Conservation (phyloP, 2,888 invertebrate genomes). For the Glaucopsyche alexis region DNA sequence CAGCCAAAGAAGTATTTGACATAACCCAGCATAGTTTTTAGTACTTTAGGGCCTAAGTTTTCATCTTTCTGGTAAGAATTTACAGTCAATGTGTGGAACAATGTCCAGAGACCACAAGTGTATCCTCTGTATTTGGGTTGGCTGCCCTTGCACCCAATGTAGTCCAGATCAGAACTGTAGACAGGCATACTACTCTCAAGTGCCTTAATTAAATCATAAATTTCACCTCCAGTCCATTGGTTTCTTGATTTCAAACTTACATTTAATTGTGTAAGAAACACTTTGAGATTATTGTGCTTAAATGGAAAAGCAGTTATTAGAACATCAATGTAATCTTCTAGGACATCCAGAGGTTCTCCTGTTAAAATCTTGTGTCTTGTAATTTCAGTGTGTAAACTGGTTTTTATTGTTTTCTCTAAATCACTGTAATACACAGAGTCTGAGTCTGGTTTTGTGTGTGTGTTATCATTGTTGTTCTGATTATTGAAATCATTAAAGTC, state of each 20-base stretch:
- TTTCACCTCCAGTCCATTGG: constrained; percentile 80
- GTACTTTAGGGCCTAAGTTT: constrained; percentile 83
- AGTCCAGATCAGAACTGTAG: constrained; percentile 77
- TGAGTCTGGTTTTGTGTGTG: constrained; percentile 41
- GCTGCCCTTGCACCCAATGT: constrained; percentile 92
- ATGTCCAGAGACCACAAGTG: constrained; percentile 96
- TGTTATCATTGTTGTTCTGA: constrained; percentile 46
- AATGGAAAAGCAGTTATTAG: constrained; percentile 90
- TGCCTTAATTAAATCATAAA: constrained; percentile 77
- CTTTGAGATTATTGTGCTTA: constrained; percentile 80
- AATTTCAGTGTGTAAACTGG: constrained; percentile 91
- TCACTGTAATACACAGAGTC: constrained; percentile 91
- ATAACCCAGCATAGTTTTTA: constrained; percentile 92
- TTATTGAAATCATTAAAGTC: constrained; percentile 45
- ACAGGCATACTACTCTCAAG: constrained; percentile 80
- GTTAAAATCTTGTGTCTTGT: constrained; percentile 83
- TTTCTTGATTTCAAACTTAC: constrained; percentile 72
- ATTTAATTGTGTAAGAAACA: constrained; percentile 82
- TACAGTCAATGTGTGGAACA: constrained; percentile 95
- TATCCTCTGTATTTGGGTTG: constrained; percentile 88
- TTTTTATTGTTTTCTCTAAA: constrained; percentile 91
- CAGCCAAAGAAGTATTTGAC: constrained; percentile 97
- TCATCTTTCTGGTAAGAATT: constrained; percentile 81
- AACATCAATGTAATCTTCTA: constrained; percentile 86
- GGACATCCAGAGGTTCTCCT: constrained; percentile 85